Percentiles rank a stretch among this genome's conserved stretches.
Evolutionary conservation across 30 jellyfish, hydroid and myxozoan species (phyloP).

Genomic region (Turritopsis rubra): DNA sequence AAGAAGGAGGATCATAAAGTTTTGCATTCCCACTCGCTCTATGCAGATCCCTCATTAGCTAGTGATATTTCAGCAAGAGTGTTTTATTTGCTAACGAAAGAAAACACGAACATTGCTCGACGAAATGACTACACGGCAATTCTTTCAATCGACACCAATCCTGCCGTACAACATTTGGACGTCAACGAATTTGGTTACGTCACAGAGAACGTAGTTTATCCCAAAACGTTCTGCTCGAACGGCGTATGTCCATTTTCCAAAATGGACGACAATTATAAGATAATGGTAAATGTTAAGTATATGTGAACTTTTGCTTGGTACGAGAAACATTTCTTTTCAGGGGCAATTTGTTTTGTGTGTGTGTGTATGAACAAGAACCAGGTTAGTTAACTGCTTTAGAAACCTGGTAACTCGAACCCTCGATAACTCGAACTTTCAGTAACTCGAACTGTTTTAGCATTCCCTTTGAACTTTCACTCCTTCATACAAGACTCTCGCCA

Average conservation of each 20-base stretch:
- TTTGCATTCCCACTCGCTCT: not conserved
- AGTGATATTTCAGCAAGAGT: not conserved
- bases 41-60: not conserved
- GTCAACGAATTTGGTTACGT: not conserved
- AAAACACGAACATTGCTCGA: not conserved
- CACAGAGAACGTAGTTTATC: not conserved
- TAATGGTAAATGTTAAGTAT: not conserved
- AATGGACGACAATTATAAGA: not conserved
- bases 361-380: too few species aligned
- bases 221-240: not conserved
- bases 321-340: not conserved
- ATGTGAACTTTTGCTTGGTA: not conserved
- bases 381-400: too few species aligned
- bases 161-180: not conserved
- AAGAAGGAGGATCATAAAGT: not conserved
- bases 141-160: constrained; percentile 1
- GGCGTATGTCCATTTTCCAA: not conserved
- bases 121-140: constrained; percentile 3
- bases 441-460: too few species aligned
- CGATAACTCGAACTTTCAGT: too few species aligned
- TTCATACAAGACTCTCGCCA: too few species aligned
- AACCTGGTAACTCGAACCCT: too few species aligned
- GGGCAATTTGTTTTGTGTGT: not conserved
- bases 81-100: constrained; percentile 1
- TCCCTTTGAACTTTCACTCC: too few species aligned